Evolutionary conservation across 1,140 invertebrate species (phyloP), one percentile per base, ranked within the genome.

Genomic region (Drosophila nikananu): DNA sequence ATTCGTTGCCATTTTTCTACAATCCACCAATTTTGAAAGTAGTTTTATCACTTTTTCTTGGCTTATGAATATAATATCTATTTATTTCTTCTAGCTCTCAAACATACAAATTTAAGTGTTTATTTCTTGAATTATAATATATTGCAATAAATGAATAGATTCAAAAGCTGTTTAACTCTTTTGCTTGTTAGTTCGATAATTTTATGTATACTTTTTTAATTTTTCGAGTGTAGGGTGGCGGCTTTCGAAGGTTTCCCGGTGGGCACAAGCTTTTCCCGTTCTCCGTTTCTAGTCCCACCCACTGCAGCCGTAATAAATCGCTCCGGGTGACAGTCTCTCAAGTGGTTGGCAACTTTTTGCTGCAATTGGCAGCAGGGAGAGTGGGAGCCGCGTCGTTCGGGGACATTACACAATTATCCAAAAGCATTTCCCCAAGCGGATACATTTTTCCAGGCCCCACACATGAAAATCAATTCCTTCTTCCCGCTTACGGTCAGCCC

Each of bases 391-490:
- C 13, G 49, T 30, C 49, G 35, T 60, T 37, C 42, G 44, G 66
- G 42, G 44, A 42, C 66, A 73, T 84, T 86, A 86, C 81, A 84
- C 77, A 86, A 86, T 84, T 84, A 86, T 70, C 67, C 57, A 68
- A 72, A 55, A 30, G 55, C 58, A 65, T 73, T 84, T 77, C 62
- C 75, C 66, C 66, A 66, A 73, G 63, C 57, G 73, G 73, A 77
- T 84, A 55, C 48, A 58, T 68, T 84, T 62, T 83, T 77, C 54
- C 63, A 54, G 23, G 35, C 30, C 60, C 39, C 70, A 75, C 61
- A 76, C 65, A 73, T 77, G 67, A 70, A 84, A 86, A 86, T 84
- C 82, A 84, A 86, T 81, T 86, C 57, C 44, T 59, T 54, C 39
- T 60, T 55, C 15, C 37, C 21, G 12, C 41, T 41, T 17, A 37